Percentiles rank a stretch among this genome's conserved stretches.
Evolutionary conservation across 2,888 invertebrate species (phyloP).

Genomic region (Coleophora deauratella): DNA sequence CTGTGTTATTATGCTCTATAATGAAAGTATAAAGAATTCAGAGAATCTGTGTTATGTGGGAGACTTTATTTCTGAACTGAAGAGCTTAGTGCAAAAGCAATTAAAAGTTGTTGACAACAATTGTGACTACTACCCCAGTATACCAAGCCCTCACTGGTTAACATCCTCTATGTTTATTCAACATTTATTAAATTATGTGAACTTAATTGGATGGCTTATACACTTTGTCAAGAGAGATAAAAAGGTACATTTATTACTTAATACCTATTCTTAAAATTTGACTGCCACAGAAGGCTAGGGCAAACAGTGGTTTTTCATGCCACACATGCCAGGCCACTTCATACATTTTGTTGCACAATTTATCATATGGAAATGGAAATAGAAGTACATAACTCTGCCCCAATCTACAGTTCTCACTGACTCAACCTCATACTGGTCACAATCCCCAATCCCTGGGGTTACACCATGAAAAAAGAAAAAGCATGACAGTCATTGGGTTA

Average conservation of each 20-base stretch:
- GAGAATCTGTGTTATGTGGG: constrained; percentile 35
- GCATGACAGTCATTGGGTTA: no score
- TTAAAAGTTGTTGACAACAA: not conserved
- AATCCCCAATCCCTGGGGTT: no score
- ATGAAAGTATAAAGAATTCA: constrained; percentile 44
- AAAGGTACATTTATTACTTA: constrained; percentile 32
- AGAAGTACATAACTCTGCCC: no score
- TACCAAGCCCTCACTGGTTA: constrained; percentile 35
- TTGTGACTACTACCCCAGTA: constrained; percentile 13
- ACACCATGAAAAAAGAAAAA: no score
- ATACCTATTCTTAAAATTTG: no score
- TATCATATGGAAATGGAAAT: no score
- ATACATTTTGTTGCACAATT: no score
- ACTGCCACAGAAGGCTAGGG: no score
- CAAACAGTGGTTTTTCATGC: no score
- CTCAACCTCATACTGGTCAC: no score
- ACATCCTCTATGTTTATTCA: constrained; percentile 53
- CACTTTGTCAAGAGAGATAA: constrained; percentile 31
- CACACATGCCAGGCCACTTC: no score
- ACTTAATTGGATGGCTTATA: constrained; percentile 43
- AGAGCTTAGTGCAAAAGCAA: constrained; percentile 30
- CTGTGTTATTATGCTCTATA: constrained; percentile 46
- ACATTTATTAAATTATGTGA: constrained; percentile 47
- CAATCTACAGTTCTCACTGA: no score
- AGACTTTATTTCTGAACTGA: constrained; percentile 40